A percentile compares a stretch with the other conserved stretches of the same genome.
phyloP scores from a whole-genome alignment of 2,113 vertebrate species.

The Ochotona princeps region DNA sequence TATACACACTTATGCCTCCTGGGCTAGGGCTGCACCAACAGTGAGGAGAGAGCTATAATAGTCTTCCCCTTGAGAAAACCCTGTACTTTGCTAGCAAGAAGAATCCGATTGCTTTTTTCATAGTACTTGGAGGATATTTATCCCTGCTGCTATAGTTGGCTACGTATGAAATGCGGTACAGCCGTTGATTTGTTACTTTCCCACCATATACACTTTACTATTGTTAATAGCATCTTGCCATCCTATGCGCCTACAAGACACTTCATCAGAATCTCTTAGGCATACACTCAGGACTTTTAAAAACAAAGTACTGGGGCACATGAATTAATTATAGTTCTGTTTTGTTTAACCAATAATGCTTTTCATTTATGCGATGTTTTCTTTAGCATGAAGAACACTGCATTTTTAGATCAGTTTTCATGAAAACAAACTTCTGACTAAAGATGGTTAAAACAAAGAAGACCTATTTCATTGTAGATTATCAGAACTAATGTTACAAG shows the following conservation, averaged over 20 bases:
- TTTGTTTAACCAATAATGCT: background rate
- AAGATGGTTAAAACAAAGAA: background rate
- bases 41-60: conserved; percentile 18
- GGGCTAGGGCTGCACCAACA: background rate
- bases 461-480: background rate
- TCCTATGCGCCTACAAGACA: background rate
- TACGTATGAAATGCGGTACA: background rate
- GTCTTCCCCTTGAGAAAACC: conserved; percentile 24
- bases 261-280: background rate
- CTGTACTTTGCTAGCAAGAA: conserved; percentile 36
- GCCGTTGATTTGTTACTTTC: background rate
- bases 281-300: background rate
- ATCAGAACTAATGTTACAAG: conserved; percentile 29
- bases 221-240: background rate
- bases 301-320: background rate
- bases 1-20: background rate
- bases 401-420: background rate
- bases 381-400: background rate
- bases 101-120: conserved; percentile 17
- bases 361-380: conserved; percentile 6
- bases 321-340: background rate
- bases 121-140: conserved; percentile 1
- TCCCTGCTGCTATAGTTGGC: background rate
- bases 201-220: background rate
- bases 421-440: background rate